Evolutionary conservation across 2,797 vertebrate genomes (phyloP), one percentile per base, ranked within the genome.

Genomic region (Xenentodon cancila): DNA sequence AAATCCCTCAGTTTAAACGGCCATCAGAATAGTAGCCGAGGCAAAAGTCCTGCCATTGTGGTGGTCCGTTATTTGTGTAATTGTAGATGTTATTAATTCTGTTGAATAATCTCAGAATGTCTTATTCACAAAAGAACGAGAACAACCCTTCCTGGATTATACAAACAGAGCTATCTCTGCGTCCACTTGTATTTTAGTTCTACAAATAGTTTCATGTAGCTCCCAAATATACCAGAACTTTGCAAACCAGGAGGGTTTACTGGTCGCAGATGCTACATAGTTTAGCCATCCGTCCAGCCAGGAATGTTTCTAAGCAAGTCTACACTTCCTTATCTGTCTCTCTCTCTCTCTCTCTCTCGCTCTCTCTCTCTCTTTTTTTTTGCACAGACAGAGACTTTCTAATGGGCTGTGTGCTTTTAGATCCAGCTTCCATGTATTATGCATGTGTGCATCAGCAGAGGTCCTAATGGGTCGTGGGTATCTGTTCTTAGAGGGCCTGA

Each of bases 401-500:
- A 91, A 92, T 93, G 90, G 88, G 74, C 76, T 73, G 73, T 84
- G 76, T 87, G 89, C 89, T 91, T 92, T 92, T 87, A 90, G 88
- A 87, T 87, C 78, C 84, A 85, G 78, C 78, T 62, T 37, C 81
- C 73, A 92, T 93, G 87, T 90, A 92, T 93, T 90, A 93, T 93
- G 88, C 81, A 92, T 91, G 87, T 80, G 74, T 85, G 83, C 73
- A 55, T 89, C 88, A 88, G 87, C 80, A 82, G 84, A 83, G 82
- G 87, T 91, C 78, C 86, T 92, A 90, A 92, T 92, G 88, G 90
- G 76, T 81, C 68, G 78, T 79, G 57, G 73, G 68, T 83, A 86
- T 86, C 88, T 85, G 86, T 91, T 92, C 89, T 90, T 91, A 85
- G 89, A 91, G 88, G 84, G 80, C 79, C 73, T 71, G 82, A 82